Evolutionary conservation across 1,140 invertebrate species (phyloP), one percentile per base, ranked within the genome.

Genomic region (Popillia japonica): DNA sequence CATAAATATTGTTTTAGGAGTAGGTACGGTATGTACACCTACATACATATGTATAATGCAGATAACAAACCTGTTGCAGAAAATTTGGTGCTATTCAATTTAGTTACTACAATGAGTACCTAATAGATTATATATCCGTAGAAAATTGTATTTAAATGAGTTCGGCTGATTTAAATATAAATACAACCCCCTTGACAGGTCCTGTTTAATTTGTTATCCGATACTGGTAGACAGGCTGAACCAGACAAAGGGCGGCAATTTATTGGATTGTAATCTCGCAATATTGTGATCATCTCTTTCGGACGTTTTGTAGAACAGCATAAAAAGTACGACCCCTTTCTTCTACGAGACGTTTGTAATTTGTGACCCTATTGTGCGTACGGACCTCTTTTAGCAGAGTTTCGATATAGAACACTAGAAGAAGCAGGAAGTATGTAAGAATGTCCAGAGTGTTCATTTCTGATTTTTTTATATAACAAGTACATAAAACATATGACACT

Each of bases 241-340:
- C 61, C 22, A 34, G 27, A 68, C 61, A 68, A 68, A 27, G 22
- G 61, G 11, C 61, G 61, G 72, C 72, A 41, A 41, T 74, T 74
- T 74, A 74, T 74, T 74, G 40, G 72, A 74, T 41, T 74, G 72
- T 74, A 74, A 74, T 41, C 72, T 42, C 17, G 14, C n/a, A 17
- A 44, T 41, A 74, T 74, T 74, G 41, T 27, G 72, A 20, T 11
- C 72, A 74, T 34, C 61, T 68, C 22, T 68, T 9, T 42, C 14
- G 72, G 41, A 11, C 8, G 14, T 74, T 74, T 74, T 34, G 34
- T 41, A 44, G 72, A 74, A 74, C 72, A 17, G 27, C 11, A 41
- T 41, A 74, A 74, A 74, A 34, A 74, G 34, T 34, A 14, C 40
- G 41, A 74, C 17, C 40, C 72, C 72, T 74, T 17, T 40, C 27